Evolutionary conservation across 2,797 vertebrate genomes (phyloP), one percentile per base, ranked within the genome.

Genomic region (Cynodonichthys magdalenae): DNA sequence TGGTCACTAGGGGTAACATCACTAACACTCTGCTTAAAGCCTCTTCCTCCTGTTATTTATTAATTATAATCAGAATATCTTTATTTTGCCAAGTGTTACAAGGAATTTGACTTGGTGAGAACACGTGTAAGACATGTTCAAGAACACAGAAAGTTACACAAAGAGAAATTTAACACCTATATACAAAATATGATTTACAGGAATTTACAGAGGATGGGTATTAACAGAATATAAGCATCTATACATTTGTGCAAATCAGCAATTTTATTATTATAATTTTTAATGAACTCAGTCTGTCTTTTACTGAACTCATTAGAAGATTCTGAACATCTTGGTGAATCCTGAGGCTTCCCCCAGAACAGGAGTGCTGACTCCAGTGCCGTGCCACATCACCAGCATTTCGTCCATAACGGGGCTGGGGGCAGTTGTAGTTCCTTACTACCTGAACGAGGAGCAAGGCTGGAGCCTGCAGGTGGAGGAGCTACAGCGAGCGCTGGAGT

Each of bases 381-480:
- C 94, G 0, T 58, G 75, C 5, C 46, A 87, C 62, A 0, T 0
- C 0, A 24, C 28, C 0, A 71, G 80, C 6, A 46, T 0, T 3
- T 15, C 28, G 19, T 76, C 77, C 20, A 27, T 93, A 1, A 20
- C 0, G 1, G 19, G 2, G 0, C 11, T 74, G 14, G 92, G 90
- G 9, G 92, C 68, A 1, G 79, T 54, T 0, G 1, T 53, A 0
- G 49, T 93, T 20, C 92, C 92, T 2, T 95, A 94, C 75, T 58
- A 89, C 69, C 86, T 93, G 34, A 79, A 50, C 1, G 94, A 94
- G 81, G 88, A 92, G 51, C 75, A 77, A 7, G 84, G 89, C 63
- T 95, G 94, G 94, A 51, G 75, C 10, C 62, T 94, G 63, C 71
- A 89, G 45, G 17, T 87, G 1, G 73, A 84, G 27, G 90, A 91